A percentile compares a stretch with the other conserved stretches of the same genome.
phyloP scores from a whole-genome alignment of 2,797 vertebrate species.

The Pyrocephalus nanus region DNA sequence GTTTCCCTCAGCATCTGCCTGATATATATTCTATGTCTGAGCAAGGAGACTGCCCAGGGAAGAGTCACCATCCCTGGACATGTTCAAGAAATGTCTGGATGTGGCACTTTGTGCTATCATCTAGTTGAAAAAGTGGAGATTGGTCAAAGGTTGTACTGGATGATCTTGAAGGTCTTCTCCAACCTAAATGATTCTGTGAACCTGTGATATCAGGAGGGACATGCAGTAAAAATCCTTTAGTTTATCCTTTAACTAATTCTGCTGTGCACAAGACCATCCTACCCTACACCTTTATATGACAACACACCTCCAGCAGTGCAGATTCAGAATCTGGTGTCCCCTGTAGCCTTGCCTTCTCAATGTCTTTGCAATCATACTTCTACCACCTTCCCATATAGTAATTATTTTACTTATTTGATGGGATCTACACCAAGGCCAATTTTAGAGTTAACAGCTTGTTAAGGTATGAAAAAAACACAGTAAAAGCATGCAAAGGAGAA shows the following conservation, averaged over 20 bases:
- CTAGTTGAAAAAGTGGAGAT: not conserved
- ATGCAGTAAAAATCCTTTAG: not conserved
- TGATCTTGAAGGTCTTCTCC: rapidly evolving
- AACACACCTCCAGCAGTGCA: not conserved
- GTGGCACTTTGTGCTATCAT: rapidly evolving
- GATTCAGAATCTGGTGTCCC: not conserved
- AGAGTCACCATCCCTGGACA: not conserved
- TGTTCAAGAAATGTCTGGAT: not conserved
- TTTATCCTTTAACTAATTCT: not conserved
- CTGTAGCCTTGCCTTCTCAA: not conserved
- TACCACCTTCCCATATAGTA: not conserved
- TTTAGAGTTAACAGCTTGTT: not conserved
- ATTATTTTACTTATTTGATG: not conserved
- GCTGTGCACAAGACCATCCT: not conserved
- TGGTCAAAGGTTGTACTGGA: rapidly evolving
- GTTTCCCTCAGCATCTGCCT: not conserved
- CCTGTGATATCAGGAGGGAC: not conserved
- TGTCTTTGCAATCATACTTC: not conserved
- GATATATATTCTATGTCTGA: not conserved
- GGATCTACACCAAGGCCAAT: not conserved
- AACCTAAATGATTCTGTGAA: not conserved
- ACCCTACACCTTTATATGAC: not conserved
- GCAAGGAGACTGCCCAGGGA: not conserved
- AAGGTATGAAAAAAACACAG: not conserved
- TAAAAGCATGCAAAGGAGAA: not conserved